A percentile compares a stretch with the other conserved stretches of the same genome.
Conservation (phyloP, 2,797 vertebrate genomes). For the Clarias fuscus region DNA sequence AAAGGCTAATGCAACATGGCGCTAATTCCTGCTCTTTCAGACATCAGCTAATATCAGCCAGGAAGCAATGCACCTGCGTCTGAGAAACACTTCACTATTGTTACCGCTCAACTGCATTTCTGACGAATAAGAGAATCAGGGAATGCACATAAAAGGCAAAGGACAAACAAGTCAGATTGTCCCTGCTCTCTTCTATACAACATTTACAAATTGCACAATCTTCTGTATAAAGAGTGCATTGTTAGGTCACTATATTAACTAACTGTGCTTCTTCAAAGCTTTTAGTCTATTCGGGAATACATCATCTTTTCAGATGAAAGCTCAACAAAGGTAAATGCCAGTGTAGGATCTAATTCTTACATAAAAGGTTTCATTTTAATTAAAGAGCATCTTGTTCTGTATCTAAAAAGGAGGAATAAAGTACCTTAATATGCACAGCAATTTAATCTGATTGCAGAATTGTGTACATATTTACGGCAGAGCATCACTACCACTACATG, state of each 20-base stretch:
- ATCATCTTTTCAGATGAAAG: slow-evolving; percentile 52
- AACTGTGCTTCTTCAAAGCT: slow-evolving; percentile 73
- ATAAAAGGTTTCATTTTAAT: slow-evolving; percentile 50
- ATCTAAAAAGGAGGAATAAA: slow-evolving; percentile 38
- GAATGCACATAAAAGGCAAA: slow-evolving; percentile 80
- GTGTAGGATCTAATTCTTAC: slow-evolving; percentile 50
- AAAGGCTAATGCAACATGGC: slow-evolving; percentile 99
- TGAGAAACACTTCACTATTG: slow-evolving; percentile 96
- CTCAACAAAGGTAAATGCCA: slow-evolving; percentile 50
- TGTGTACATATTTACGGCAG: slow-evolving; percentile 19
- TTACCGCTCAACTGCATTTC: slow-evolving; percentile 87
- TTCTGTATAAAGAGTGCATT: slow-evolving; percentile 74
- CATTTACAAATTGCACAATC: slow-evolving; percentile 85
- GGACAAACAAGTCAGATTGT: slow-evolving; percentile 91
- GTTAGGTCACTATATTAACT: slow-evolving; percentile 78
- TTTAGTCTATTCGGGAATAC: slow-evolving; percentile 62
- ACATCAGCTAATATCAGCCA: slow-evolving; percentile 93
- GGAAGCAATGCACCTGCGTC: slow-evolving; percentile 99
- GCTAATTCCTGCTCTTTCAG: slow-evolving; percentile 97
- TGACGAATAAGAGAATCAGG: slow-evolving; percentile 73
- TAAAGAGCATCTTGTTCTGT: slow-evolving; percentile 50
- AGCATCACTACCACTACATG: slow-evolving; percentile 6
- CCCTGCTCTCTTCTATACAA: slow-evolving; percentile 75
- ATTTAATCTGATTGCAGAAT: slow-evolving; percentile 24
- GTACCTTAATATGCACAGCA: slow-evolving; percentile 50